A percentile compares a stretch with the other conserved stretches of the same genome.
Evolutionary conservation across 2,888 invertebrate genomes (phyloP).

Genomic region (Drepana falcataria): DNA sequence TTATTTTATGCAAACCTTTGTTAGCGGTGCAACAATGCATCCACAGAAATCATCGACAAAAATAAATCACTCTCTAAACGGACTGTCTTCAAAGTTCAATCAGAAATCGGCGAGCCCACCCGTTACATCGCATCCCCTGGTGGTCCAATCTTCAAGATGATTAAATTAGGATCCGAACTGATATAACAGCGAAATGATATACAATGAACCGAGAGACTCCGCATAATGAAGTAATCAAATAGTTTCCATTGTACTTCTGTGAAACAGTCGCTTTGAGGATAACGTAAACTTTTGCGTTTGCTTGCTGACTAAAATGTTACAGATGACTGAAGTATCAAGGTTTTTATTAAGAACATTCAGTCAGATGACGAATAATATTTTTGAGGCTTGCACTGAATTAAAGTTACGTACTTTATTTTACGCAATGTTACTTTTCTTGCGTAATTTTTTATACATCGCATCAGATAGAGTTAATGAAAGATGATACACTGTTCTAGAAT

Average conservation of each 20-base stretch:
- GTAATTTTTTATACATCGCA: too few relatives aligned
- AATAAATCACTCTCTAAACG: conserved; percentile 43
- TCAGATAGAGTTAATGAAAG: too few relatives aligned
- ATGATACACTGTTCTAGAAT: too few relatives aligned
- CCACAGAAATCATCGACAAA: conserved; percentile 27
- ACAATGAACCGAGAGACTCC: conserved; percentile 64
- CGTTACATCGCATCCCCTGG: conserved; percentile 60
- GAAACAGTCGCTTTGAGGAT: conserved; percentile 27
- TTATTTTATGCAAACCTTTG: too few relatives aligned
- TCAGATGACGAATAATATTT: too few relatives aligned
- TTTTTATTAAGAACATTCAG: too few relatives aligned
- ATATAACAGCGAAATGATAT: conserved; percentile 76
- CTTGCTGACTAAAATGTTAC: too few relatives aligned
- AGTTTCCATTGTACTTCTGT: conserved; percentile 57
- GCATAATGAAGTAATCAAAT: conserved; percentile 78
- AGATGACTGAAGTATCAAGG: too few relatives aligned
- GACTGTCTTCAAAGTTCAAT: conserved; percentile 59
- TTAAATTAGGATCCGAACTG: conserved; percentile 74
- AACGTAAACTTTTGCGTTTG: conserved; percentile 36
- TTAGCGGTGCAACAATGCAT: conserved; percentile 5
- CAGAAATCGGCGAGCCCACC: conserved; percentile 56
- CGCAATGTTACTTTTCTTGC: too few relatives aligned
- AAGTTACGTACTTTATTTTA: too few relatives aligned
- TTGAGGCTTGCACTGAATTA: too few relatives aligned
- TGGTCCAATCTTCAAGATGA: conserved; percentile 77